Base-by-base conservation (phyloP, 64 coral and sea anemone genomes). In the Stichodactyla helianthus region DNA sequence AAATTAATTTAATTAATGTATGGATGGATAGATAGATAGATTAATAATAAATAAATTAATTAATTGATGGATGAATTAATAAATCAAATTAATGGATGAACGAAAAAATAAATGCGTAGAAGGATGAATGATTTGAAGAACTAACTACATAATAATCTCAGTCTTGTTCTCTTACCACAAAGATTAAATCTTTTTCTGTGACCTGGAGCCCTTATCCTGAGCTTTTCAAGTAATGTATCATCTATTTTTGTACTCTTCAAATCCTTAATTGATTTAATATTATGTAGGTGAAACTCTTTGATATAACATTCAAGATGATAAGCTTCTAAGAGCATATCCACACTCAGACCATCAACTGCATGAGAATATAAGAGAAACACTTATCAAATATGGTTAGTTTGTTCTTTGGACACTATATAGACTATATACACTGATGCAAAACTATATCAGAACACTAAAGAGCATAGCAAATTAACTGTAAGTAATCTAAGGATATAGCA, bases 121-220 rank as follows among this genome's bases (percentile, higher is more conserved):
- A 44, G 35, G 35, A 44, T 44, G 2, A 44, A 2, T 44, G 35
- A 44, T 0, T 44, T 44, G 35, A 44, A 44, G 1, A 44, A 44
- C 35, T 44, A 44, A 44, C 35, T 44, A 44, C 35, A 44, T 44
- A 44, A 44, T 44, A 44, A 44, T 44, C 35, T 2, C 35, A 44
- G 35, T 44, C 5, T n/a, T 22, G 22, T 65, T 17, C 4, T 57
- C 51, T 78, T 84, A 85, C 88, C 88, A 84, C 61, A 60, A 10
- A 54, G 19, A 17, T 54, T 57, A 5, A 90, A 10, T 62, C 88
- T 74, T 10, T 90, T 90, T 70, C 82, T 76, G 25, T 85, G 88
- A 14, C 88, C 88, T 51, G 88, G 64, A 10, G 71, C 6, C 82
- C 57, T 89, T 44, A 89, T 77, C 10, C 79, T 64, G 0, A 85